phyloP scores from a whole-genome alignment of 2,113 vertebrate genomes.

The Cebus imitator region DNA sequence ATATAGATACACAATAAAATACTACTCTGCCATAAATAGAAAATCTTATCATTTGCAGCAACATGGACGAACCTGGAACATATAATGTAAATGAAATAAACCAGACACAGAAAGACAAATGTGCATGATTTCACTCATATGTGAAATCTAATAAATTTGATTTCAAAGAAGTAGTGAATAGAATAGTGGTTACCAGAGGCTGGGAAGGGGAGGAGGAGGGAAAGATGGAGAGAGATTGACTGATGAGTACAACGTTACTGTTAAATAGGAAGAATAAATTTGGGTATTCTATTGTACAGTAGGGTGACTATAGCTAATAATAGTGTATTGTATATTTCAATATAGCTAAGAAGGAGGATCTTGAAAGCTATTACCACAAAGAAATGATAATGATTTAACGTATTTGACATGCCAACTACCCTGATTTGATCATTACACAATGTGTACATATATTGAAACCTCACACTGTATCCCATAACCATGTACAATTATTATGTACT shows the following conservation, averaged over 20 bases:
- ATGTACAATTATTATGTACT: not conserved
- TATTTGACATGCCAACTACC: not conserved
- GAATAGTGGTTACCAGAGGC: not conserved
- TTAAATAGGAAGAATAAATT: not conserved
- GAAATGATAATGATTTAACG: not conserved
- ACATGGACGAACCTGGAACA: not conserved
- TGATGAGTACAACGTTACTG: not conserved
- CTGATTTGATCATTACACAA: not conserved
- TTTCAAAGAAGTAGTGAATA: not conserved
- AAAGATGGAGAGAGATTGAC: not conserved
- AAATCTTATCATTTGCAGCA: not conserved
- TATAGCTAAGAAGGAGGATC: not conserved
- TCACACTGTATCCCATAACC: not conserved
- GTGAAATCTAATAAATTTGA: not conserved
- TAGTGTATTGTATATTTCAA: not conserved
- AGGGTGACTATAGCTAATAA: not conserved
- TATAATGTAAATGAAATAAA: not conserved
- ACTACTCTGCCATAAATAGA: not conserved
- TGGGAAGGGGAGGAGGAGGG: not conserved
- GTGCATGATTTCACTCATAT: not conserved
- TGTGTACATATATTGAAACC: not conserved
- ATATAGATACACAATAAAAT: not conserved
- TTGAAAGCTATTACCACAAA: not conserved
- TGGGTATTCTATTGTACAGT: not conserved
- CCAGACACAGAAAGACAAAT: not conserved